A percentile compares a stretch with the other conserved stretches of the same genome.
phyloP scores from a whole-genome alignment of 2,888 invertebrate genomes.

The Agonopterix subpropinquella region DNA sequence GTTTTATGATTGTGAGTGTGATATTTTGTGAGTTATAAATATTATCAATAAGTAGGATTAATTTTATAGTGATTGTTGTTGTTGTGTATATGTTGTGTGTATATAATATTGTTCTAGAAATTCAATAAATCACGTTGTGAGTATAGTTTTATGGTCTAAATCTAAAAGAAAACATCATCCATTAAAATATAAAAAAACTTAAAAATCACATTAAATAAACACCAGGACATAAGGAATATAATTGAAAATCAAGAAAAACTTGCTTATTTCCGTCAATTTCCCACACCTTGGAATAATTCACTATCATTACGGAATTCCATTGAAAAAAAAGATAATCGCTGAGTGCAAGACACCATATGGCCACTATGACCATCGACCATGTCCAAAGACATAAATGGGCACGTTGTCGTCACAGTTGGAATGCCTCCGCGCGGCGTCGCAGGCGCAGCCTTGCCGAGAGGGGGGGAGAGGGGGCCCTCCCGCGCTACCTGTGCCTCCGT shows the following conservation, averaged over 20 bases:
- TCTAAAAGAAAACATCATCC: too few relatives aligned
- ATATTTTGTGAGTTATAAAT: too few relatives aligned
- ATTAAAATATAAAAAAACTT: too few relatives aligned
- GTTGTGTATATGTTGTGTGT: too few relatives aligned
- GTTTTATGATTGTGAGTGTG: too few relatives aligned
- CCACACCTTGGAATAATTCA: slow-evolving; percentile 45
- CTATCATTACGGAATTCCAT: slow-evolving; percentile 50
- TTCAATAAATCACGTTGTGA: too few relatives aligned
- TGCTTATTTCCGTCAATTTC: slow-evolving; percentile 21
- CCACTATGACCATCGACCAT: slow-evolving; percentile 62
- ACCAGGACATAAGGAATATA: too few relatives aligned
- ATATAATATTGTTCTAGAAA: too few relatives aligned
- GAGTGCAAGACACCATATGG: slow-evolving; percentile 65
- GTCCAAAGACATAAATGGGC: slow-evolving; percentile 74
- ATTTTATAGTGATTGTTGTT: too few relatives aligned
- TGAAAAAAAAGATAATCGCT: slow-evolving; percentile 48
- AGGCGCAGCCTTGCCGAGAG: slow-evolving; percentile 47
- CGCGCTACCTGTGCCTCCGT: slow-evolving; percentile 61
- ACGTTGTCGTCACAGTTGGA: slow-evolving; percentile 70
- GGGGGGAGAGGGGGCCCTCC: slow-evolving; percentile 23
- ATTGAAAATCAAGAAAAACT: background rate
- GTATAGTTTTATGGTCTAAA: too few relatives aligned
- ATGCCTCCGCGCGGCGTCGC: slow-evolving; percentile 49
- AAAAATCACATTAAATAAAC: too few relatives aligned
- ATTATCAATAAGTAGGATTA: too few relatives aligned